These are phyloP conservation scores for Hypselothyrea guttata DNA, from an alignment of 2,888 invertebrate species.

Conservation along the genomic window DNA sequence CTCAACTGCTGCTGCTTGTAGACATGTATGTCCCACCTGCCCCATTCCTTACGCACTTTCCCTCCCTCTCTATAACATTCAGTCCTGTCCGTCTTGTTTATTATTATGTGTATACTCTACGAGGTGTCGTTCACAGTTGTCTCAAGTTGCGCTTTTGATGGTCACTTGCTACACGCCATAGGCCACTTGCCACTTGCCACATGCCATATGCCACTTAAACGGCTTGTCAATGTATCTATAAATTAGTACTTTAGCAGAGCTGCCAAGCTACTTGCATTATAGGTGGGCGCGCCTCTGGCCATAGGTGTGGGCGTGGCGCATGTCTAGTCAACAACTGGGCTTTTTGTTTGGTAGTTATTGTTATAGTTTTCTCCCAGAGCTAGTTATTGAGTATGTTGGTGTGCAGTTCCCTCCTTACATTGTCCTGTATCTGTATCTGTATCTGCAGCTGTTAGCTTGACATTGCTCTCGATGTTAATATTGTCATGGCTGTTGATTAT, in stretches of 20 bases:
- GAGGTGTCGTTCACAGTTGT: conserved; percentile 72
- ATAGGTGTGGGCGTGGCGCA: conserved; percentile 16
- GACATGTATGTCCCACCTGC: conserved; percentile 26
- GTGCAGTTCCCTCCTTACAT: too few species aligned
- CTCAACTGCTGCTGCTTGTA: conserved; percentile 72
- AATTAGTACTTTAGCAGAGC: conserved; percentile 74
- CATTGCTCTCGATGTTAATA: conserved; percentile 26
- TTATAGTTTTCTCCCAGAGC: conserved; percentile 59
- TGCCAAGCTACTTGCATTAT: conserved; percentile 58
- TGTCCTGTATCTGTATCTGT: conserved; percentile 13
- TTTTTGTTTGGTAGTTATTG: conserved; percentile 67
- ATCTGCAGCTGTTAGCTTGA: conserved; percentile 23
- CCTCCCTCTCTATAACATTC: background rate
- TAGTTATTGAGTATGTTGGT: too few species aligned
- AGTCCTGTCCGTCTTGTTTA: conserved; percentile 58
- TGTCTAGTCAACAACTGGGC: conserved; percentile 59
- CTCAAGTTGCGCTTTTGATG: conserved; percentile 67
- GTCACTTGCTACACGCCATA: conserved; percentile 47
- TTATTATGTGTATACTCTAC: conserved; percentile 65
- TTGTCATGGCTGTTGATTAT: conserved; percentile 28
- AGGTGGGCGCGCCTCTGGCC: conserved; percentile 43
- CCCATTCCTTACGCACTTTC: conserved; percentile 1
- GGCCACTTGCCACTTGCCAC: conserved; percentile 25
- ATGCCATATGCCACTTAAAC: conserved; percentile 42
- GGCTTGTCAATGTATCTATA: conserved; percentile 76